phyloP scores from a whole-genome alignment of 2,888 invertebrate genomes.

The Taphrorychus bicolor region DNA sequence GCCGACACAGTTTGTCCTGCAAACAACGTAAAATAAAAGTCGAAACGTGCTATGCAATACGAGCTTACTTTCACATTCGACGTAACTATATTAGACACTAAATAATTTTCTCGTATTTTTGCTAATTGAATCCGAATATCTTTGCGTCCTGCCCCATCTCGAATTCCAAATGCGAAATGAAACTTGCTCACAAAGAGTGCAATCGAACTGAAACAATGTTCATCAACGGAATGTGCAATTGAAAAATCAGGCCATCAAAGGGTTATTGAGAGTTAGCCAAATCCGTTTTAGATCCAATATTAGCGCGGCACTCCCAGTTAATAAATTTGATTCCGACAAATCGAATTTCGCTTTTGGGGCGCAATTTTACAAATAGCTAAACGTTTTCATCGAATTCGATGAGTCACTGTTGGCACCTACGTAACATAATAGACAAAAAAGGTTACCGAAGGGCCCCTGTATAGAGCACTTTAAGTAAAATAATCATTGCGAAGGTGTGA shows the following conservation, averaged over 20 bases:
- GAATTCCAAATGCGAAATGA: neutral
- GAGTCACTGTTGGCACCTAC: neutral
- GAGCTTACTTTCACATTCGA: too few species aligned
- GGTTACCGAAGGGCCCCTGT: neutral
- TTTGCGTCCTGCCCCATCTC: too few species aligned
- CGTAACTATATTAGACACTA: too few species aligned
- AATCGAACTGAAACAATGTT: neutral
- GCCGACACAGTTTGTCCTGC: too few species aligned
- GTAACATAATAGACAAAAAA: too few species aligned
- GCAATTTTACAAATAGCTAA: neutral
- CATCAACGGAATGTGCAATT: constrained; percentile 1
- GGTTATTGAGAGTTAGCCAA: constrained; percentile 23
- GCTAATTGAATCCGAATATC: too few species aligned
- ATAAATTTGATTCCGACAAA: constrained; percentile 21
- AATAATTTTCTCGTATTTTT: too few species aligned
- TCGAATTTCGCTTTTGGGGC: neutral
- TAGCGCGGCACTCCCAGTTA: constrained; percentile 24
- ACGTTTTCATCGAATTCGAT: neutral
- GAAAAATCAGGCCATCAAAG: constrained; percentile 24
- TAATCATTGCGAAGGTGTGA: constrained; percentile 32
- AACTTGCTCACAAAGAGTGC: neutral
- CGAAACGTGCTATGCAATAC: too few species aligned
- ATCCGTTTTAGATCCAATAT: constrained; percentile 27
- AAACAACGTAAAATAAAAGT: too few species aligned
- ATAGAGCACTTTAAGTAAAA: neutral